These are phyloP conservation scores for Enteromius mattozi DNA, from an alignment of 2,797 vertebrate genomes.

Conservation along the genomic window DNA sequence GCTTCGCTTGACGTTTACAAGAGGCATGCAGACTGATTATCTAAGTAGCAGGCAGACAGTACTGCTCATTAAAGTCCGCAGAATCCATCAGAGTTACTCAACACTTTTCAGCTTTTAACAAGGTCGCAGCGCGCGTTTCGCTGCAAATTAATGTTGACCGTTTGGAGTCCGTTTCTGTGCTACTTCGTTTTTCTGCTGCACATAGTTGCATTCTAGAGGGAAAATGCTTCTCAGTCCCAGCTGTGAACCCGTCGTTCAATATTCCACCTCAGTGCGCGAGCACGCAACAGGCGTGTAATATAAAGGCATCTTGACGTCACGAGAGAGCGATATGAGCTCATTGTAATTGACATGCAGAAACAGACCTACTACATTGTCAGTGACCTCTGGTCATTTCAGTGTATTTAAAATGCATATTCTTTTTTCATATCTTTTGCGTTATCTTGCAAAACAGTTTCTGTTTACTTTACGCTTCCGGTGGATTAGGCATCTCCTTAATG, in stretches of 20 bases:
- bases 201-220: not conserved
- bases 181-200: not conserved
- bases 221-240: conserved; percentile 1
- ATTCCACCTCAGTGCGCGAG: not conserved
- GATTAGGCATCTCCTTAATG: too few species aligned
- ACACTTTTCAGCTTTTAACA: not conserved
- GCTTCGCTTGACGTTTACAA: not conserved
- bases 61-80: not conserved
- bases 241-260: not conserved
- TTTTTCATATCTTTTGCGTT: too few species aligned
- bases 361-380: not conserved
- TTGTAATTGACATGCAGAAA: not conserved
- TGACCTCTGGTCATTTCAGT: not conserved
- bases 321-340: not conserved
- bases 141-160: not conserved
- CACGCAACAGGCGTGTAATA: conserved; percentile 27
- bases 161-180: not conserved
- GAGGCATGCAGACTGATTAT: not conserved
- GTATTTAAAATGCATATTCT: not conserved
- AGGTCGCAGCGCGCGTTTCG: not conserved
- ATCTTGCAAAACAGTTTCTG: too few species aligned
- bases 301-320: conserved; percentile 45
- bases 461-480: too few species aligned
- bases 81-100: not conserved
- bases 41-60: not conserved